Base-by-base conservation (phyloP, 2,888 invertebrate genomes). In the Koerneria pararmatus region DNA sequence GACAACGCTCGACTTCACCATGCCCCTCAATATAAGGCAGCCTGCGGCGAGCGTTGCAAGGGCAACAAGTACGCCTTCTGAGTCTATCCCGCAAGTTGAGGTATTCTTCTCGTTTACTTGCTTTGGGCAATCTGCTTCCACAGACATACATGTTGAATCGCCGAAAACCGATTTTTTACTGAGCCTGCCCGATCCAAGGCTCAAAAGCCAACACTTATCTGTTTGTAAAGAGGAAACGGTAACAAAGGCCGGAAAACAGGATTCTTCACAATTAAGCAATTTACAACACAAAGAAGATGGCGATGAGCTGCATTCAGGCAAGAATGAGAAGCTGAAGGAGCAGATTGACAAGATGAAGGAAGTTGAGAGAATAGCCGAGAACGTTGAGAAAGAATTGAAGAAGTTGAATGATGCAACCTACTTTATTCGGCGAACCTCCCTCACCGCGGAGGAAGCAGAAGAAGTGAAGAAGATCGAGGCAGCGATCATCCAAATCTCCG, bases 401-500 rank as follows among this genome's bases (percentile, higher is more conserved):
- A 63, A 56, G n/a, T 3, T 73, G 8, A 70, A 70, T 11, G 60
- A 64, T 3, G 56, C 65, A 57, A n/a, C n/a, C n/a, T n/a, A n/a
- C n/a, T n/a, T n/a, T n/a, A n/a, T n/a, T n/a, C 27, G 51, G n/a
- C 51, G 56, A 24, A 57, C 63, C 34, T 29, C 41, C 1, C 22
- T 37, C 1, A 51, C 54, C 34, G 31, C 51, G 1, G 65, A 68
- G 24, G 69, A 69, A 54, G 51, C 69, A 11, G 70, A 70, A 24
- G 69, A 74, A 51, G 74, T 69, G 19, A 67, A 71, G 31, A 60
- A 71, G 24, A 80, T 80, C 61, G 79, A 79, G 60, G 66, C 71
- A 19, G 78, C 78, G 5, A 80, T 80, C 54, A 69, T 78, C 53
- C 69, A 65, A 41, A 73, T 79, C 24, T 77, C 78, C 6, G 78